Evolutionary conservation across 2,113 vertebrate genomes (phyloP).

Genomic region (Hemiprocne comata): DNA sequence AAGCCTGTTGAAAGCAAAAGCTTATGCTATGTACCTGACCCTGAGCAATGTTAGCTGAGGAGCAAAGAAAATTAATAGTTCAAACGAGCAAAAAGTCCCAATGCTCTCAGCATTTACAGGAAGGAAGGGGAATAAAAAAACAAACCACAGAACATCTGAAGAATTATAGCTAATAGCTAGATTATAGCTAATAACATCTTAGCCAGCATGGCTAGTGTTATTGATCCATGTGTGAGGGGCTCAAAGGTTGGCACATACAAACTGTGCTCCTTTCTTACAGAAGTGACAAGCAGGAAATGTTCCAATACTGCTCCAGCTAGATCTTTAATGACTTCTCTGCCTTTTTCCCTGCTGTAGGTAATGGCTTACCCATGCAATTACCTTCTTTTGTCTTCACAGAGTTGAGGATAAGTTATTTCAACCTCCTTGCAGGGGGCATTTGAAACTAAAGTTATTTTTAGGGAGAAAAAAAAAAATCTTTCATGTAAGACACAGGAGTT

Average conservation of each 20-base stretch:
- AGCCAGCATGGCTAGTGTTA: neutral
- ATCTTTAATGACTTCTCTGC: slow-evolving; percentile 25
- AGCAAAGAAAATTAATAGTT: slow-evolving; percentile 52
- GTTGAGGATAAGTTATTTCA: slow-evolving; percentile 76
- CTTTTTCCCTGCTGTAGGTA: slow-evolving; percentile 62
- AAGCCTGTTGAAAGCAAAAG: neutral
- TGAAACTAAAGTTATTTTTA: slow-evolving; percentile 78
- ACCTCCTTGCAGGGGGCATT: slow-evolving; percentile 73
- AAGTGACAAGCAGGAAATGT: slow-evolving; percentile 40
- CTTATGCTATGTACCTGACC: neutral
- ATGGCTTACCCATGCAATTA: slow-evolving; percentile 76
- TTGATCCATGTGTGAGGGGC: neutral
- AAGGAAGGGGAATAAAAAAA: neutral
- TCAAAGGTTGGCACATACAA: neutral
- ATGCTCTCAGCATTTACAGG: neutral
- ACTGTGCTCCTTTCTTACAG: neutral
- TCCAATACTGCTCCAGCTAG: neutral
- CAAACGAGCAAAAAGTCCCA: slow-evolving; percentile 5
- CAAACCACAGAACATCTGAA: neutral
- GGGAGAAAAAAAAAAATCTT: slow-evolving; percentile 70
- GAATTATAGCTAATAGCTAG: neutral
- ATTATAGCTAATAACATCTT: neutral
- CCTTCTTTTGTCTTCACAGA: slow-evolving; percentile 77
- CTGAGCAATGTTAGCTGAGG: slow-evolving; percentile 18
- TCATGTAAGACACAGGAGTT: slow-evolving; percentile 68